These are phyloP conservation scores for Pyxicephalus adspersus DNA, from an alignment of 2,113 vertebrate genomes.

Conservation along the genomic window DNA sequence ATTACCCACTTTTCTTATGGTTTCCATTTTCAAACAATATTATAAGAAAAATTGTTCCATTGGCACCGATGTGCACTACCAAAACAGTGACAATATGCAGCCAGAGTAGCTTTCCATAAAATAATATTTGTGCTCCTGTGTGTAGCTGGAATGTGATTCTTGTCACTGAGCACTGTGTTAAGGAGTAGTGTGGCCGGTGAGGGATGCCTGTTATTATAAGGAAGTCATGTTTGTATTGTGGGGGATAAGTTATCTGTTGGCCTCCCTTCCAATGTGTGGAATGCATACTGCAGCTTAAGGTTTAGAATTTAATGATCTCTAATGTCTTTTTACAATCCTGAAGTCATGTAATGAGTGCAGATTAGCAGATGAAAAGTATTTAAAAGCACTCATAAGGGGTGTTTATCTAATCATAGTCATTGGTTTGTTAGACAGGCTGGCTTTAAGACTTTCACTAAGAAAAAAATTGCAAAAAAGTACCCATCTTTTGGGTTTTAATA, in stretches of 20 bases:
- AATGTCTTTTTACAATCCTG: conserved; percentile 53
- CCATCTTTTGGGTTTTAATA: neutral
- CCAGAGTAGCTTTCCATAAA: neutral
- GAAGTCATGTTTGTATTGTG: conserved; percentile 13
- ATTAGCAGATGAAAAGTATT: conserved; percentile 52
- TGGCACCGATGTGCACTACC: neutral
- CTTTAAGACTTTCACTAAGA: neutral
- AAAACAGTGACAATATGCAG: neutral
- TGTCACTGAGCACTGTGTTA: neutral
- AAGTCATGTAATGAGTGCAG: conserved; percentile 51
- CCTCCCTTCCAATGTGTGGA: conserved; percentile 17
- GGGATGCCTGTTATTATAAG: conserved; percentile 35
- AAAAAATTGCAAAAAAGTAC: conserved; percentile 1
- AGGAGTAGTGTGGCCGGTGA: neutral
- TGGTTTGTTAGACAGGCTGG: conserved; percentile 36
- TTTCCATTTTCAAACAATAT: too few species aligned
- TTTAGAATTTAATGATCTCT: conserved; percentile 54
- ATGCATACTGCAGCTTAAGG: conserved; percentile 46
- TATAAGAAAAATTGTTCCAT: too few species aligned
- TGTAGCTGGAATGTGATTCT: conserved; percentile 23
- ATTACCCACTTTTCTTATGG: too few species aligned
- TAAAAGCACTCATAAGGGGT: conserved; percentile 39
- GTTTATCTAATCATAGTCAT: conserved; percentile 44
- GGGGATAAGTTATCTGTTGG: conserved; percentile 28
- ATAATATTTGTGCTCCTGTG: conserved; percentile 6